Percentiles rank a stretch among this genome's conserved stretches.
Evolutionary conservation across 2,888 invertebrate species (phyloP).

Genomic region (Tachina fera): DNA sequence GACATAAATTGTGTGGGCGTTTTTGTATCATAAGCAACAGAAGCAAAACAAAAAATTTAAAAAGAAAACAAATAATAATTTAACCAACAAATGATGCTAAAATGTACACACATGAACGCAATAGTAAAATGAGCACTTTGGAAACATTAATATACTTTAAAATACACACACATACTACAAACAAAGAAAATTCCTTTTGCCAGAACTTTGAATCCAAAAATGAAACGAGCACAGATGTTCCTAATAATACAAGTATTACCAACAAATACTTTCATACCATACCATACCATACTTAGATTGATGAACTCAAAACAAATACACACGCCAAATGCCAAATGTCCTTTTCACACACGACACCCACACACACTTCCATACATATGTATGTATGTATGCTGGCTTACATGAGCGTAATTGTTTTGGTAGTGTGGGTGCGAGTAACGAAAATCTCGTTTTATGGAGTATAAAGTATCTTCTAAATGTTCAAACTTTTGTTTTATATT

Average conservation of each 20-base stretch:
- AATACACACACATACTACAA: background rate
- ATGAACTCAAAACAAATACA: background rate
- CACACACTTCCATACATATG: constrained; percentile 6
- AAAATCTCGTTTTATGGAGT: constrained; percentile 62
- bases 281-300: background rate
- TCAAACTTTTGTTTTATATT: constrained; percentile 60
- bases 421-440: background rate
- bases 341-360: constrained; percentile 4
- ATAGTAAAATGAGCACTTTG: constrained; percentile 33
- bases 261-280: background rate
- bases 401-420: background rate
- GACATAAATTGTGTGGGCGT: background rate
- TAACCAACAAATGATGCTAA: constrained; percentile 67
- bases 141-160: constrained; percentile 45
- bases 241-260: constrained; percentile 53
- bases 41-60: background rate
- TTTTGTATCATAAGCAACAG: background rate
- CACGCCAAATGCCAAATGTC: constrained; percentile 20
- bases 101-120: constrained; percentile 20
- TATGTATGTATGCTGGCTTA: background rate
- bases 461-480: constrained; percentile 68
- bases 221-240: constrained; percentile 58
- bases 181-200: background rate
- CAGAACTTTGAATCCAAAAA: constrained; percentile 6
- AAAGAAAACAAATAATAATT: constrained; percentile 57